Evolutionary conservation across 2,113 vertebrate genomes (phyloP), one percentile per base, ranked within the genome.

Genomic region (Oncorhynchus mykiss): DNA sequence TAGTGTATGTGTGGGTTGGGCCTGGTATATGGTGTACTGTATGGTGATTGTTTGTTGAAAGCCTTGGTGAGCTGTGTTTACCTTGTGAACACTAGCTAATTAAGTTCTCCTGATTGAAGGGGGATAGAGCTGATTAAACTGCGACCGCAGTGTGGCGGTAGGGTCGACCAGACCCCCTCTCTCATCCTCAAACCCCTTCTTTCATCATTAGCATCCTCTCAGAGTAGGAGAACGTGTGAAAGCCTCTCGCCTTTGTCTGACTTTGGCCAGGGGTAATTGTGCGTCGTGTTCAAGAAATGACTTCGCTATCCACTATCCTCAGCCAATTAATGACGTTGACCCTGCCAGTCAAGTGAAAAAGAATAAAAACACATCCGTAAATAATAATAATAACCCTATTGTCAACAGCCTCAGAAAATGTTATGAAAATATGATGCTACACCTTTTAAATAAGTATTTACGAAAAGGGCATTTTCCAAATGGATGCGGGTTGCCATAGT

Each of bases 251-350:
- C 92, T 95, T 95, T 96, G 95, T 95, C 93, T 93, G 93, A 94
- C 93, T 96, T 93, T 95, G 93, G 92, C 93, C 93, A 86, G 92
- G 25, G 93, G 93, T 96, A 96, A 96, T 95, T 95, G 94, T 92
- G 93, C 95, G 94, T 96, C 94, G 91, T 95, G 92, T 94, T 93
- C 92, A 94, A 95, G 77, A 95, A 96, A 95, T 94, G 89, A 94
- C 93, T 92, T 90, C 91, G 89, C 34, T 27, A 81, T 86, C 75
- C 88, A 88, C 90, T 91, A 91, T 22, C 92, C 90, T 91, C 90
- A 88, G 93, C 90, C 93, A 95, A 94, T 95, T 95, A 96, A 90
- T 85, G 83, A 89, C 34, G 34, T 65, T 72, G 70, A 48, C 75
- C 81, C 79, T 77, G 72, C 64, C 78, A 75, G 77, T 74, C 71